Base-by-base conservation (phyloP, 2,888 invertebrate species). In the Encarsia formosa region DNA sequence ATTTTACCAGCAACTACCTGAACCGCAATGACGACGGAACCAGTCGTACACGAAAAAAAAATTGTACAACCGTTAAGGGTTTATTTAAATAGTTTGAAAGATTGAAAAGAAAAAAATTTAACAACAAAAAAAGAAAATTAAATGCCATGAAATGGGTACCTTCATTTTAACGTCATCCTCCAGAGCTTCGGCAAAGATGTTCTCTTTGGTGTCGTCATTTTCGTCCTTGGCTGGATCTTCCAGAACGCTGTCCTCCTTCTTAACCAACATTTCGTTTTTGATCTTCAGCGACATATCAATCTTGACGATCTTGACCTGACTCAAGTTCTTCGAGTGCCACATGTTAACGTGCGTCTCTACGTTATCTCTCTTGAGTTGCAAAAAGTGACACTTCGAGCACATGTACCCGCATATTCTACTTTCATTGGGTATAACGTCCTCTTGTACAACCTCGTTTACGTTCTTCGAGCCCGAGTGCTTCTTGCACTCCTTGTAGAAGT, bases 341-440 rank as follows among this genome's bases (percentile, higher is more conserved):
- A 73, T 67, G 38, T 78, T 75, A 1, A 86, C 75, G 61, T 91
- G 90, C 0, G 76, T 77, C 56, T 83, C 79, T 0, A 88, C 72
- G 63, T 82, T 82, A 29, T 75, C 71, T 41, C 79, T 72, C 5
- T 78, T 77, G 58, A 88, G 67, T 70, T 91, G 91, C 2, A 86
- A 79, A 59, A 80, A 91, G 66, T 89, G 83, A 65, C 91, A 91
- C 51, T 80, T 77, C 3, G 79, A 78, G 65, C 90, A 90, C 3
- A 88, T 77, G 63, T 83, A 85, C 0, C 84, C 85, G 46, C 72
- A 74, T 15, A 78, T 57, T 13, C 64, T 56, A 44, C 63, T 62
- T 2, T 67, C 63, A 0, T 59, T 35, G 0, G 70, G 66, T 2
- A 71, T 51, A 1, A 62, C 52, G n/a, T 69, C 67, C 40, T 67